Conservation (phyloP, 1,140 invertebrate species). For the Drosophila sucinea region DNA sequence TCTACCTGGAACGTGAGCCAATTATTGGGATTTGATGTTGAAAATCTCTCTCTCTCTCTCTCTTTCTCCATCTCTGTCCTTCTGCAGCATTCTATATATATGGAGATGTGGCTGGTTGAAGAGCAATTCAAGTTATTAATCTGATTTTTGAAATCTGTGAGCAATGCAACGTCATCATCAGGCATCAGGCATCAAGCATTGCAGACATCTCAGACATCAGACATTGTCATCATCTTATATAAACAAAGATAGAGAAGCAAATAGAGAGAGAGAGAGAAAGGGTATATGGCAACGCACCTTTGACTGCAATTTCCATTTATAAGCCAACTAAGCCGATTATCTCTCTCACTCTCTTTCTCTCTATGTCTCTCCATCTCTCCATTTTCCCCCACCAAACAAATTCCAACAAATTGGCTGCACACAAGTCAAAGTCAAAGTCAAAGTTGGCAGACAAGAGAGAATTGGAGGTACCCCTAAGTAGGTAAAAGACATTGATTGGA, state of each 20-base stretch:
- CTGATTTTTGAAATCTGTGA: constrained; percentile 70
- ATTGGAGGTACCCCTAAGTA: constrained; percentile 26
- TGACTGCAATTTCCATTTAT: constrained; percentile 75
- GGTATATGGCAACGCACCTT: constrained; percentile 52
- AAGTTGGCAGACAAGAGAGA: constrained; percentile 48
- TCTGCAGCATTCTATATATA: constrained; percentile 8
- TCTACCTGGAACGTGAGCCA: constrained; percentile 76
- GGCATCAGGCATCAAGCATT: constrained; percentile 26
- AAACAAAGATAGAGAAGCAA: constrained; percentile 44
- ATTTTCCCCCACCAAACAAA: constrained; percentile 30
- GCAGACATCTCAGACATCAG: constrained; percentile 13
- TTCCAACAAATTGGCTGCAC: constrained; percentile 72
- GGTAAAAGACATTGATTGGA: constrained; percentile 60
- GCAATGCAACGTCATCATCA: constrained; percentile 68
- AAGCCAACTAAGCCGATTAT: constrained; percentile 74
- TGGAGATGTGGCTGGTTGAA: constrained; percentile 16
- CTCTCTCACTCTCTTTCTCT: constrained; percentile 23
- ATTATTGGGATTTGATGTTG: constrained; percentile 60
- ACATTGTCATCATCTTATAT: constrained; percentile 63
- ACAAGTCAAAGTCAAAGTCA: constrained; percentile 65
- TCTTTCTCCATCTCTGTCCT: constrained; percentile 30
- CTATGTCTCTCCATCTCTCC: too few species aligned
- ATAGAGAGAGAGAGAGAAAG: not conserved
- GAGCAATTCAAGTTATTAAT: constrained; percentile 75
- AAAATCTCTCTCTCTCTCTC: constrained; percentile 38